Evolutionary conservation across 1,140 invertebrate species (phyloP).

Genomic region (Aphaenogaster rudis): DNA sequence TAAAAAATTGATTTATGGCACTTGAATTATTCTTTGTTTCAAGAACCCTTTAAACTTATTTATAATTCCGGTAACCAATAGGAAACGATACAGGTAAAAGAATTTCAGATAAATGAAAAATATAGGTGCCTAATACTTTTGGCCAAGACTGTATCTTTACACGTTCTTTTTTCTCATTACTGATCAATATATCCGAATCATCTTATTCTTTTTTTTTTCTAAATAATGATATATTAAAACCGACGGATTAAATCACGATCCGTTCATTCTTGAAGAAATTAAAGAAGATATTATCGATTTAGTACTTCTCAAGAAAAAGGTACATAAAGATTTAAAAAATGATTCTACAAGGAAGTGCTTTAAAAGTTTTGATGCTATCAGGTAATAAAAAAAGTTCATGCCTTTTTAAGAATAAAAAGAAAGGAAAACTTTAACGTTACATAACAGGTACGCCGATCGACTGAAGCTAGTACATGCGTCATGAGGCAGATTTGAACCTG

Average conservation of each 20-base stretch:
- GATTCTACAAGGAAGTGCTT: neutral
- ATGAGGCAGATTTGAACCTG: neutral
- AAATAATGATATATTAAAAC: neutral
- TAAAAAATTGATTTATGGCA: no score
- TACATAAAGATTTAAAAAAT: neutral
- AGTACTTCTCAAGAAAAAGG: neutral
- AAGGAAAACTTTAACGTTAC: no score
- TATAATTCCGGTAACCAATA: no score
- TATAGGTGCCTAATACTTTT: no score
- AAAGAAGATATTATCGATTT: neutral
- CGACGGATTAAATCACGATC: neutral
- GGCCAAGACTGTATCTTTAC: neutral
- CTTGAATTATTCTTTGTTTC: no score
- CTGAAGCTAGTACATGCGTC: no score
- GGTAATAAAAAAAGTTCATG: neutral
- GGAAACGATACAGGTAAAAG: no score
- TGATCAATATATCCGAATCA: neutral
- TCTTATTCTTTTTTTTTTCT: neutral
- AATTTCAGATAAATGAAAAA: no score
- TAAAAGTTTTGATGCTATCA: neutral
- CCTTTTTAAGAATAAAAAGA: neutral
- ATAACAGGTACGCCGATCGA: neutral
- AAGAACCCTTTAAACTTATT: no score
- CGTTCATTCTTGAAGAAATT: neutral
- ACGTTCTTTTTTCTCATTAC: neutral